phyloP scores from a whole-genome alignment of 30 jellyfish, hydroid and myxozoan species.

The Catostylus mosaicus region DNA sequence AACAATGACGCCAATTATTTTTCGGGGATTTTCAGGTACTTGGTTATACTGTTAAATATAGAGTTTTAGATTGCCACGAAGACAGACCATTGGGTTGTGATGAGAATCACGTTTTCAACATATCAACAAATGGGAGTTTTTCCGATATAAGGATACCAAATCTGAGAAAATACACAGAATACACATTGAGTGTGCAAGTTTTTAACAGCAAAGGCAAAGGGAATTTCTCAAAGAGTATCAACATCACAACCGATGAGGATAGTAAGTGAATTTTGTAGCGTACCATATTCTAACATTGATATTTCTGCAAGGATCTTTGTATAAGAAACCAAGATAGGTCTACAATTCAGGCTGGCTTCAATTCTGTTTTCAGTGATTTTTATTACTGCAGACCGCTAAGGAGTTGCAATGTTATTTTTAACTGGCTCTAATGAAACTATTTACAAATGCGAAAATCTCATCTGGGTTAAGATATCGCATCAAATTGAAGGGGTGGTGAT shows the following conservation, averaged over 20 bases:
- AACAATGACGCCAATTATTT: too few species aligned
- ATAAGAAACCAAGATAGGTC: too few species aligned
- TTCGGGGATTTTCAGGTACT: constrained; percentile 22
- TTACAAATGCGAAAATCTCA: too few species aligned
- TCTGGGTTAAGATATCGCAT: too few species aligned
- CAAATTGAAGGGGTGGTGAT: too few species aligned
- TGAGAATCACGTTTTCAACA: constrained; percentile 43
- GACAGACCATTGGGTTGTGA: constrained; percentile 62
- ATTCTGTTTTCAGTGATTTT: too few species aligned
- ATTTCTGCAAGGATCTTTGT: too few species aligned
- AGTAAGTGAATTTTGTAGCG: constrained; percentile 34
- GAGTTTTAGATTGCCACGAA: constrained; percentile 45
- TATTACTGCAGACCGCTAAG: too few species aligned
- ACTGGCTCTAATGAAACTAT: too few species aligned
- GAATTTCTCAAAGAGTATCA: constrained; percentile 14
- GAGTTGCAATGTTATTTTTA: too few species aligned
- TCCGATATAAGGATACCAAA: constrained; percentile 1
- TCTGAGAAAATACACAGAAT: constrained; percentile 48
- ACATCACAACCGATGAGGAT: constrained; percentile 51
- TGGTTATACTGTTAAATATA: constrained; percentile 47
- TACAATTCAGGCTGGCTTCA: too few species aligned
- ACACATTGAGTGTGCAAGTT: constrained; percentile 39
- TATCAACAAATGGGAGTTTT: constrained; percentile 8
- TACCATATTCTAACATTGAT: too few species aligned
- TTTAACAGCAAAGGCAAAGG: constrained; percentile 60